Conservation (phyloP, 2,113 vertebrate species). For the Jaculus jaculus region DNA sequence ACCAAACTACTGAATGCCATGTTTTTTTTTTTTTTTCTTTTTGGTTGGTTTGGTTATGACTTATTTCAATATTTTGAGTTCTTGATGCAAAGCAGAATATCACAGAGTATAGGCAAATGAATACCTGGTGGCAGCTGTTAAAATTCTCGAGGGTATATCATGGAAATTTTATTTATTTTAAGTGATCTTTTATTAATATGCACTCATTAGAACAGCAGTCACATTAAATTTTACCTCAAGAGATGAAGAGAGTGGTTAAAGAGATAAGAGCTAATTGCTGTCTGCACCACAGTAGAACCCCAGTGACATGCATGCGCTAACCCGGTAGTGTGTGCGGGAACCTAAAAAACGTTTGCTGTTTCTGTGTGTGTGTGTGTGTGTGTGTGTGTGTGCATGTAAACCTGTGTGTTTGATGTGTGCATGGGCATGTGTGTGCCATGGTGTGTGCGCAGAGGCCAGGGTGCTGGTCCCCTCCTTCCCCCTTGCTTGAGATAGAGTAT, state of each 20-base stretch:
- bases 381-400: too few relatives aligned
- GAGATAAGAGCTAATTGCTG: not conserved
- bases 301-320: not conserved
- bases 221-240: not conserved
- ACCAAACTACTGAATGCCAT: conserved; percentile 8
- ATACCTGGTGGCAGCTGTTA: not conserved
- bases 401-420: too few relatives aligned
- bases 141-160: not conserved
- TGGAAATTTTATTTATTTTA: conserved; percentile 50
- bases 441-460: too few relatives aligned
- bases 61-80: conserved; percentile 53
- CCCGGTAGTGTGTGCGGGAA: not conserved
- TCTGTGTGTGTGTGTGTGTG: too few relatives aligned
- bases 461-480: too few relatives aligned
- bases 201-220: not conserved
- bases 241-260: not conserved
- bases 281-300: not conserved
- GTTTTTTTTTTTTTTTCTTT: too few relatives aligned
- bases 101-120: not conserved
- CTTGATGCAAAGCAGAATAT: not conserved
- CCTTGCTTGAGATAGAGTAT: too few relatives aligned
- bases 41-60: not conserved
- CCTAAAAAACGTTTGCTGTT: not conserved
- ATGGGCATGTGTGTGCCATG: too few relatives aligned
- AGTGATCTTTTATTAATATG: conserved; percentile 18